Base-by-base conservation (phyloP, 2,797 vertebrate species). In the Danio kyathit region DNA sequence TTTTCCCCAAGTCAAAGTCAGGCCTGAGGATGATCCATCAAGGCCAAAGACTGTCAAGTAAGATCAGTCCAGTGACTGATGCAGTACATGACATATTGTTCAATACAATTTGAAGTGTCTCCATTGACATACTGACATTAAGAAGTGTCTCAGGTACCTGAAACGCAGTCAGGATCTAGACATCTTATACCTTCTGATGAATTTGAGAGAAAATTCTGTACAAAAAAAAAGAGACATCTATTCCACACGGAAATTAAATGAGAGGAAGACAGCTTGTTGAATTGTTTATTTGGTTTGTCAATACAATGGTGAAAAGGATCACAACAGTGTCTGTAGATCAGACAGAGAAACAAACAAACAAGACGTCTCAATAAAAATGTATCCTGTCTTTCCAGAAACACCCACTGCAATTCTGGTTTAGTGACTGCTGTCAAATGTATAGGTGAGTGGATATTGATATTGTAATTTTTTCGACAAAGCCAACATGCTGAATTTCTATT, bases 391-490 rank as follows among this genome's bases (percentile, higher is more conserved):
- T 16, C 0, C 86, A 86, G 85, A 83, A 95, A 92, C 82, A 93
- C 93, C 72, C 89, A 85, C 9, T 96, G 95, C 29, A 74, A 83
- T 76, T 95, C 95, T 0, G 95, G 94, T 14, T 89, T 81, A 0
- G 93, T 93, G 85, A 92, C 95, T 11, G 88, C 91, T 69, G 80
- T 96, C 63, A 94, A 93, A 85, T 96, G 89, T 80, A 84, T 90
- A 79, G 88, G 89, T 90, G 71, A 87, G 88, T 73, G 16, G 38
- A 21, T 52, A 14, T 81, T 51, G 38, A 49, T 48, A 29, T 29
- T 29, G 29, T 29, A 29, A 3, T 29, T 29, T 29, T 29, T 29
- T 29, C 3, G 29, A 29, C 29, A 48, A 48, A 2, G 1, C 7
- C 46, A 48, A 12, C 46, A 48, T 48, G 46, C 1, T 5, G 7